Evolutionary conservation across 2,113 vertebrate species (phyloP).

Genomic region (Gallinago paraguaiae): DNA sequence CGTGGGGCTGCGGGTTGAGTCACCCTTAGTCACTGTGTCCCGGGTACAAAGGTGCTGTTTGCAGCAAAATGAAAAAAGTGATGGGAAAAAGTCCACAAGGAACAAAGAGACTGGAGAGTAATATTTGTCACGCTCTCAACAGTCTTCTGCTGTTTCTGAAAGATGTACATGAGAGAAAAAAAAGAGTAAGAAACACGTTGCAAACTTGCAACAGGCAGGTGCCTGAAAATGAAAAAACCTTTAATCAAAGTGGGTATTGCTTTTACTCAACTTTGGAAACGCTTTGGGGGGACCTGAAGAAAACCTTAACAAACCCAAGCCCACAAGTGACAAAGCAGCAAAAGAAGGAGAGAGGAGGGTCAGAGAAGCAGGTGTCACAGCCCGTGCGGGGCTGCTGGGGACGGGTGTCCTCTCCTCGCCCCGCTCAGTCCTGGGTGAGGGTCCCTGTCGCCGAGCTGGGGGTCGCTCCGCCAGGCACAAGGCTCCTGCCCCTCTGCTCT

Average conservation of each 20-base stretch:
- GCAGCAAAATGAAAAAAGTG: slow-evolving; percentile 46
- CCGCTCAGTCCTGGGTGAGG: neutral
- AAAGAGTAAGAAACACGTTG: neutral
- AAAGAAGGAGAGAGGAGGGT: neutral
- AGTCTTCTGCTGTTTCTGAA: slow-evolving; percentile 37
- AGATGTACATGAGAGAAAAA: slow-evolving; percentile 25
- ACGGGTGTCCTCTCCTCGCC: neutral
- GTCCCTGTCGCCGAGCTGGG: fast-evolving
- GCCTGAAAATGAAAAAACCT: neutral
- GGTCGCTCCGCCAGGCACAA: fast-evolving
- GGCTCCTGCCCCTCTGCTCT: neutral
- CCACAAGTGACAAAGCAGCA: neutral
- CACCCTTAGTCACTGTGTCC: slow-evolving; percentile 47
- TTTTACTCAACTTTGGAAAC: neutral
- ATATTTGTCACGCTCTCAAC: slow-evolving; percentile 6
- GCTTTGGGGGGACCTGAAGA: neutral
- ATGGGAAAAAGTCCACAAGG: neutral
- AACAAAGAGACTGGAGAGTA: slow-evolving; percentile 28
- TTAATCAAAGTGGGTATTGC: neutral
- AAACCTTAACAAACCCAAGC: neutral
- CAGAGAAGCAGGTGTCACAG: neutral
- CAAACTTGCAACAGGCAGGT: neutral
- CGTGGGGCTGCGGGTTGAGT: neutral
- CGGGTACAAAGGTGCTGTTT: slow-evolving; percentile 46
- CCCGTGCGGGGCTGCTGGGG: fast-evolving